Evolutionary conservation across 2,113 vertebrate species (phyloP).

Genomic region (Egretta garzetta): DNA sequence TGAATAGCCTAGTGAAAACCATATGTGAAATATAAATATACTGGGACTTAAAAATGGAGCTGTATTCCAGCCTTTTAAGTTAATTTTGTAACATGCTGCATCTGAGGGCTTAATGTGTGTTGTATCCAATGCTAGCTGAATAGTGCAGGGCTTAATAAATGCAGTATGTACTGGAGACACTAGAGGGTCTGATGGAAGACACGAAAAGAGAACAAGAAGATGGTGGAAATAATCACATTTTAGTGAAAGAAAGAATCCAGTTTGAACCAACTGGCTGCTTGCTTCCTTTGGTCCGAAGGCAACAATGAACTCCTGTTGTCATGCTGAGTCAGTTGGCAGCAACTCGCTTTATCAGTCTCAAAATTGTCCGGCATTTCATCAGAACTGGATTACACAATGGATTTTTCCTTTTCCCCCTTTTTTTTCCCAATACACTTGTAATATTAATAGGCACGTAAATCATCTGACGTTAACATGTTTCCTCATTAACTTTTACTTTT

Average conservation of each 20-base stretch:
- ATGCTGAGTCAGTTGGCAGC: slow-evolving; percentile 68
- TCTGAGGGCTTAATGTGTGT: slow-evolving; percentile 38
- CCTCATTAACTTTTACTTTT: slow-evolving; percentile 62
- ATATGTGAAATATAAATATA: slow-evolving; percentile 73
- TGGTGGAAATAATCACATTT: slow-evolving; percentile 39
- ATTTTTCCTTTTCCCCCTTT: background rate
- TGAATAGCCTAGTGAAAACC: slow-evolving; percentile 64
- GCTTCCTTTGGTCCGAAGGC: slow-evolving; percentile 41
- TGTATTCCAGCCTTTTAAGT: slow-evolving; percentile 68
- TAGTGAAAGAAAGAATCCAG: slow-evolving; percentile 26
- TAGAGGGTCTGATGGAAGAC: background rate
- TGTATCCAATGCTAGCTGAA: slow-evolving; percentile 9
- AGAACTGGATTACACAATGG: slow-evolving; percentile 51
- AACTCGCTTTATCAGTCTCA: slow-evolving; percentile 55
- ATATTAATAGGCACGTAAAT: slow-evolving; percentile 44
- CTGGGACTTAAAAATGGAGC: slow-evolving; percentile 65
- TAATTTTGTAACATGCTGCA: slow-evolving; percentile 63
- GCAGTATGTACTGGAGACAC: slow-evolving; percentile 13
- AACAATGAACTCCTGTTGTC: slow-evolving; percentile 63
- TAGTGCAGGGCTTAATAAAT: slow-evolving; percentile 29
- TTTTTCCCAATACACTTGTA: background rate
- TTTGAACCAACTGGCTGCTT: slow-evolving; percentile 27
- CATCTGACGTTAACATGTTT: slow-evolving; percentile 6
- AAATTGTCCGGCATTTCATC: slow-evolving; percentile 56
- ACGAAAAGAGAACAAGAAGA: background rate